Evolutionary conservation across 2,797 vertebrate genomes (phyloP).

Genomic region (Taenioides sp.): DNA sequence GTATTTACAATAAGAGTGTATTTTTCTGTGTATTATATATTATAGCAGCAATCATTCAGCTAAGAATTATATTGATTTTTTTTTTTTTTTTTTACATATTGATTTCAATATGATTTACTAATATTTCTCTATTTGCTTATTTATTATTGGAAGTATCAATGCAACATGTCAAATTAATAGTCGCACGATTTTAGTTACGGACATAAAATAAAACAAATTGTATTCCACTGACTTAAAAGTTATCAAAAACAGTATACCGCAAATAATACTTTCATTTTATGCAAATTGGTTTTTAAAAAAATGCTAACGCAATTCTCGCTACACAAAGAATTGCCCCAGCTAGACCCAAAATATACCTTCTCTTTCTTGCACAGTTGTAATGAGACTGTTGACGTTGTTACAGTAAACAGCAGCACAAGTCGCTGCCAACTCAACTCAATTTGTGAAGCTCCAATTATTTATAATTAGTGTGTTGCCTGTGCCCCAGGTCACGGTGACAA

Average conservation of each 20-base stretch:
- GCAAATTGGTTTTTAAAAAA: background rate
- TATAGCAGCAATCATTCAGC: background rate
- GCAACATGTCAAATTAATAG: background rate
- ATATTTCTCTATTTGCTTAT: no score
- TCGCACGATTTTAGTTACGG: no score
- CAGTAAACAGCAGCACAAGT: slow-evolving; percentile 40
- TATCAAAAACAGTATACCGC: background rate
- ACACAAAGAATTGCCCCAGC: background rate
- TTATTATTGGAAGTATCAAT: background rate
- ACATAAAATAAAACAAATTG: no score
- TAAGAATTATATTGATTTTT: background rate
- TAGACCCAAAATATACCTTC: background rate
- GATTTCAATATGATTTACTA: no score
- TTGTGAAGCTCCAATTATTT: slow-evolving; percentile 53
- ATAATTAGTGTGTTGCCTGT: slow-evolving; percentile 51
- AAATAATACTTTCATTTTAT: background rate
- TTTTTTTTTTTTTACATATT: no score
- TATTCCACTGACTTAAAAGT: background rate
- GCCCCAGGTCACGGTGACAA: slow-evolving; percentile 43
- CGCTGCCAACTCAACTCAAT: slow-evolving; percentile 43
- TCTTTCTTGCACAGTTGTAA: slow-evolving; percentile 9
- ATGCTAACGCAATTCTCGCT: background rate
- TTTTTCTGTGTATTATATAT: background rate
- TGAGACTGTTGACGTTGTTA: slow-evolving; percentile 35
- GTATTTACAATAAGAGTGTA: slow-evolving; percentile 10